Evolutionary conservation across 2,888 invertebrate species (phyloP), one percentile per base, ranked within the genome.

Genomic region (Arctia plantaginis): DNA sequence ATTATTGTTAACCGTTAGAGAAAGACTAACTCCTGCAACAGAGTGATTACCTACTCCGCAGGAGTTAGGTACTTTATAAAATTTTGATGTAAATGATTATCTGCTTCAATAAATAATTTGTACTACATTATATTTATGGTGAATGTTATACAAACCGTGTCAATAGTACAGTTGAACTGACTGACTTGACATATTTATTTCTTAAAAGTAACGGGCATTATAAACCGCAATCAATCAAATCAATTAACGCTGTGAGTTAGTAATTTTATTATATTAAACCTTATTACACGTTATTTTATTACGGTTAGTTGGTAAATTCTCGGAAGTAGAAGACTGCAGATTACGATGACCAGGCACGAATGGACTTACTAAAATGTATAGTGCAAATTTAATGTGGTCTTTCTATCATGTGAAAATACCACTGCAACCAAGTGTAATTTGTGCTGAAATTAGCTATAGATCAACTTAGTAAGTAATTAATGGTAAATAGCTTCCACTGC

Each of bases 181-280:
- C 30, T 30, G 62, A 62, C 41, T 41, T 69, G 39, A 55, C 51
- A 23, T 55, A 71, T 66, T 76, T 68, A 35, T 35, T 85, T 76
- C 76, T 70, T 4, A 41, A 82, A 78, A 80, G 6, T 76, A 80
- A 81, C 81, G 86, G 80, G 73, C 76, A 72, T 78, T 69, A n/a
- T 71, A 67, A 74, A 86, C 83, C 77, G 73, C 83, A 79, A 82
- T 83, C 75, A 73, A 77, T 51, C 70, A 77, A 23, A 23, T 70
- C n/a, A n/a, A n/a, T n/a, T n/a, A n/a, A 72, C 65, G 51, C 55
- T 66, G 76, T 68, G 75, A 77, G 77, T 78, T 78, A 77, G 66
- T 66, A 66, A 41, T 64, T 66, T 55, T 15, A 66, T 55, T 65
- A 44, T 65, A 73, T 73, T 69, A 55, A 33, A 69, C 62, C 30